A percentile compares a stretch with the other conserved stretches of the same genome.
Conservation (phyloP, 2,113 vertebrate species). For the Anguilla japonica region DNA sequence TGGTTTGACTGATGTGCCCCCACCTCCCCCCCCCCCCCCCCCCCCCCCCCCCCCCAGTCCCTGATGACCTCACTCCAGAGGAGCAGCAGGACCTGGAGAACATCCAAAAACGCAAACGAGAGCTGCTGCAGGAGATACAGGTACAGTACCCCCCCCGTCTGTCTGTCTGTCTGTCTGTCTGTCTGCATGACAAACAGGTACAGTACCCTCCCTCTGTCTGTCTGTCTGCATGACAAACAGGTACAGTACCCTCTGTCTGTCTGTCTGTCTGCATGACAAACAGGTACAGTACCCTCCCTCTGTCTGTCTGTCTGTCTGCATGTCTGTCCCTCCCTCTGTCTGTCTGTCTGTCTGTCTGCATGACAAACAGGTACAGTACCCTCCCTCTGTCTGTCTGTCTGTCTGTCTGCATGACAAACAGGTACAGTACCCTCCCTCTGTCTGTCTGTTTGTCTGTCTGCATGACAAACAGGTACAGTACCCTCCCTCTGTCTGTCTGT, state of each 20-base stretch:
- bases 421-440: no score
- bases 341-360: no score
- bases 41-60: conserved; percentile 67
- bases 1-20: no score
- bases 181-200: not conserved
- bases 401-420: no score
- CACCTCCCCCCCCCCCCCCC: conserved; percentile 8
- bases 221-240: not conserved
- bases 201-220: not conserved
- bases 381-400: no score
- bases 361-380: no score
- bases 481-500: no score
- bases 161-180: not conserved
- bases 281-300: no score
- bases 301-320: no score
- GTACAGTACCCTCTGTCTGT: not conserved
- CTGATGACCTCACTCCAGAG: conserved; percentile 91
- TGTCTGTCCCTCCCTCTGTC: no score
- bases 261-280: not conserved
- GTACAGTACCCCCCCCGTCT: conserved; percentile 55
- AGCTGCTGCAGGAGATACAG: conserved; percentile 97
- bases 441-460: no score
- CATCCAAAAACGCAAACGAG: conserved; percentile 92
- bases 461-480: no score
- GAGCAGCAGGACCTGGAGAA: conserved; percentile 94